These are phyloP conservation scores for Scaptomyza polygonia DNA, from an alignment of 2,888 invertebrate genomes.

Conservation along the genomic window DNA sequence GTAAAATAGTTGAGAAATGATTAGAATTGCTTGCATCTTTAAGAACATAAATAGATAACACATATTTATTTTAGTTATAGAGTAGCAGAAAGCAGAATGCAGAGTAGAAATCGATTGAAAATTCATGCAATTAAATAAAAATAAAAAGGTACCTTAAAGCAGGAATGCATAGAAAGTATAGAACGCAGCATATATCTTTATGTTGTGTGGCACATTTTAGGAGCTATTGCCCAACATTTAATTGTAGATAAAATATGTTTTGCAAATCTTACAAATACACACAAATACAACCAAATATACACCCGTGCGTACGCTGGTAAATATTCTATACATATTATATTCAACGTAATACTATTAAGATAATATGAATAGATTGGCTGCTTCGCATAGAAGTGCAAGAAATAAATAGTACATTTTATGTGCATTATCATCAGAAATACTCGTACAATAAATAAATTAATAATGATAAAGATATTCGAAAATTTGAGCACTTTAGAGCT, in stretches of 20 bases:
- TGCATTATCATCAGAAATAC: conserved; percentile 28
- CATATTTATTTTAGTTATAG: conserved; percentile 37
- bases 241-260: conserved; percentile 51
- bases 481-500: conserved; percentile 74
- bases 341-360: conserved; percentile 34
- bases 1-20: conserved; percentile 61
- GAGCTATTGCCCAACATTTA: conserved; percentile 50
- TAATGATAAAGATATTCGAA: conserved; percentile 46
- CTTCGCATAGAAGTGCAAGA: conserved; percentile 28
- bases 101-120: conserved; percentile 25
- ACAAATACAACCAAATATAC: conserved; percentile 10
- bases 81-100: conserved; percentile 19
- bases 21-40: conserved; percentile 43
- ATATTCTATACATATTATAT: conserved; percentile 14
- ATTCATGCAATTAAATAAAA: conserved; percentile 11
- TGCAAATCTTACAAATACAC: conserved; percentile 15
- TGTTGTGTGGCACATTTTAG: conserved; percentile 31
- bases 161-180: conserved; percentile 16
- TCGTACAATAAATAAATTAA: conserved; percentile 12
- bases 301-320: conserved; percentile 20
- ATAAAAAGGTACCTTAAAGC: conserved; percentile 44
- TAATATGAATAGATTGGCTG: conserved; percentile 38
- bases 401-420: conserved; percentile 23
- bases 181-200: conserved; percentile 14
- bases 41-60: conserved; percentile 17